Percentiles rank a stretch among this genome's conserved stretches.
Conservation (phyloP, 2,797 vertebrate genomes). For the Macropodus opercularis region DNA sequence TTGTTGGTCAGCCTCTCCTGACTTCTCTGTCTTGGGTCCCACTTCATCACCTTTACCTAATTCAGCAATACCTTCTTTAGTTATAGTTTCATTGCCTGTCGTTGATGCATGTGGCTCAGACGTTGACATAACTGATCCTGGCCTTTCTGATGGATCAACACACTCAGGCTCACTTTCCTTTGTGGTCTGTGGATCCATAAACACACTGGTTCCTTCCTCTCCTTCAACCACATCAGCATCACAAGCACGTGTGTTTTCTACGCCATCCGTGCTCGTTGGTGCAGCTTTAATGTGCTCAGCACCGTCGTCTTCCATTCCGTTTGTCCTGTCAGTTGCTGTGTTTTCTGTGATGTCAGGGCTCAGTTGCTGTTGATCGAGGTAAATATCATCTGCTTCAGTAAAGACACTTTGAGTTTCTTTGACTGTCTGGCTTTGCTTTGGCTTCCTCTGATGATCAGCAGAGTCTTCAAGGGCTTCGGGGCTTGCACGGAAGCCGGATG, state of each 20-base stretch:
- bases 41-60: background rate
- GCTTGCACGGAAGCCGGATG: background rate
- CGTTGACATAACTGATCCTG: background rate
- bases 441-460: constrained; percentile 18
- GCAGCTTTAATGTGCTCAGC: background rate
- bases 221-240: background rate
- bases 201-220: background rate
- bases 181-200: background rate
- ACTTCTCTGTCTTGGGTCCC: background rate
- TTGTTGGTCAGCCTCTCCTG: background rate
- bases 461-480: background rate
- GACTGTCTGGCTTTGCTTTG: constrained; percentile 1
- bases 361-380: background rate
- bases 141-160: constrained; percentile 5
- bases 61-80: constrained; percentile 1
- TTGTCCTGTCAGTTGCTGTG: background rate
- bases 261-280: background rate
- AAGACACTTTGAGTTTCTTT: constrained; percentile 17
- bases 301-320: background rate
- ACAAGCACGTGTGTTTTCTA: background rate
- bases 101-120: background rate
- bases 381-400: background rate
- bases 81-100: background rate
- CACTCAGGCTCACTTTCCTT: background rate
- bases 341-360: constrained; percentile 6